Conservation (phyloP, 2,797 vertebrate species). For the Diceros bicornis region DNA sequence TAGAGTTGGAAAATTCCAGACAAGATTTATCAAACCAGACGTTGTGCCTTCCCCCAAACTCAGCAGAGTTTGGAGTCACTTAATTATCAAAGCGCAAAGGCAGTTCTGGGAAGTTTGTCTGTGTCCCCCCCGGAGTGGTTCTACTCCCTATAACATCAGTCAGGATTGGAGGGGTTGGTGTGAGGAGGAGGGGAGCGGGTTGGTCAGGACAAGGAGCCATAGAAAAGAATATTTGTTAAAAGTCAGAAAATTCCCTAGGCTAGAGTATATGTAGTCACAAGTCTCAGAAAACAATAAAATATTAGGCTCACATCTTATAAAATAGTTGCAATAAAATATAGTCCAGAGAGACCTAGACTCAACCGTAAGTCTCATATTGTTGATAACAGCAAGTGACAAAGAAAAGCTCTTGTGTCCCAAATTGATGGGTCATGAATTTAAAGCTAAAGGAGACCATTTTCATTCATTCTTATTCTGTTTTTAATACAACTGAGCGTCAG, state of each 20-base stretch:
- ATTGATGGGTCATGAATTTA: constrained; percentile 65
- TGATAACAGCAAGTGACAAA: constrained; percentile 50
- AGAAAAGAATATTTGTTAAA: constrained; percentile 56
- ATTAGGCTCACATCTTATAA: constrained; percentile 35
- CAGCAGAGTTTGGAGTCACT: not conserved
- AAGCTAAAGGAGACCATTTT: constrained; percentile 49
- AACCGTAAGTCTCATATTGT: not conserved
- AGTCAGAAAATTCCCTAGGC: constrained; percentile 52
- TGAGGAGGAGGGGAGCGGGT: not conserved
- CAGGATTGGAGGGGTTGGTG: not conserved
- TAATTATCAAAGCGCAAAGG: constrained; percentile 76
- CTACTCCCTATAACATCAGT: constrained; percentile 58
- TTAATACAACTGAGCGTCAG: constrained; percentile 16
- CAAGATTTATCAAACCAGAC: constrained; percentile 78
- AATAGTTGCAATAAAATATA: constrained; percentile 70
- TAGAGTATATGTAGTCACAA: not conserved
- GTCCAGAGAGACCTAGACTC: constrained; percentile 41
- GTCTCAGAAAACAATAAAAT: constrained; percentile 58
- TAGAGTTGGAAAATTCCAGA: constrained; percentile 74
- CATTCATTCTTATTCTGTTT: constrained; percentile 53
- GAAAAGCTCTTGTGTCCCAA: constrained; percentile 21
- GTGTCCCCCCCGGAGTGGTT: not conserved
- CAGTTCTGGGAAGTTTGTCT: constrained; percentile 61
- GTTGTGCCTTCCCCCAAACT: constrained; percentile 68
- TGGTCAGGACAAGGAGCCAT: not conserved